Evolutionary conservation across 2,113 vertebrate species (phyloP).

Genomic region (Phalacrocorax carbo): DNA sequence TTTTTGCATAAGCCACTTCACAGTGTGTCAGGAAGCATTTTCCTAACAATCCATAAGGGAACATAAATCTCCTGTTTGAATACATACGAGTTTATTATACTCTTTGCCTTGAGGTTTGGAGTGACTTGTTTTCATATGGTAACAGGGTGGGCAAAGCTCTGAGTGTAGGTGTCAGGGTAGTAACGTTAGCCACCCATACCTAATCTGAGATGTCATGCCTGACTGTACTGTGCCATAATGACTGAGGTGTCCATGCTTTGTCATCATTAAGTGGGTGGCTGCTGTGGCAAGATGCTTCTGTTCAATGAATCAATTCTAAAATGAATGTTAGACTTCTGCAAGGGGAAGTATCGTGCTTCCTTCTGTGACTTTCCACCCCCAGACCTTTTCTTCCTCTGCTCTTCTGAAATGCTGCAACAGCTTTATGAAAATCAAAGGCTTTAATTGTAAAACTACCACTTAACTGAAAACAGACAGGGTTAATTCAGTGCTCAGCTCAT

Average conservation of each 20-base stretch:
- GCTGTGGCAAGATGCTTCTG: slow-evolving; percentile 32
- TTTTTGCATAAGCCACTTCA: slow-evolving; percentile 4
- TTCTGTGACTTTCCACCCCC: slow-evolving; percentile 3
- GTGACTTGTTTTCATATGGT: not conserved
- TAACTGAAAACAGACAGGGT: slow-evolving; percentile 51
- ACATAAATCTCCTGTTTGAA: not conserved
- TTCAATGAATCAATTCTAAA: slow-evolving; percentile 42
- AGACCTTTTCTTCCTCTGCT: not conserved
- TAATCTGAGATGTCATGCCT: not conserved
- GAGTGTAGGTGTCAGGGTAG: not conserved
- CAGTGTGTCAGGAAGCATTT: slow-evolving; percentile 11
- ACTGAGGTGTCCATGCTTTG: not conserved
- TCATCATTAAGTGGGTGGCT: slow-evolving; percentile 44
- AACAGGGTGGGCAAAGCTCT: not conserved
- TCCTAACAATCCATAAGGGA: not conserved
- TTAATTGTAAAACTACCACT: slow-evolving; percentile 63
- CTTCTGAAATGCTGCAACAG: slow-evolving; percentile 53
- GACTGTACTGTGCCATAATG: slow-evolving; percentile 17
- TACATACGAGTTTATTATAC: not conserved
- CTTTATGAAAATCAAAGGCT: slow-evolving; percentile 66
- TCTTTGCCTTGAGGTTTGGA: slow-evolving; percentile 38
- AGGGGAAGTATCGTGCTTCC: slow-evolving; percentile 17
- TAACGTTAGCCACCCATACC: not conserved
- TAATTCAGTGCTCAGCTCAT: slow-evolving; percentile 39
- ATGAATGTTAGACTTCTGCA: not conserved